Percentiles rank a stretch among this genome's conserved stretches.
Evolutionary conservation across 2,797 vertebrate genomes (phyloP).

Genomic region (Rhinichthys osculus): DNA sequence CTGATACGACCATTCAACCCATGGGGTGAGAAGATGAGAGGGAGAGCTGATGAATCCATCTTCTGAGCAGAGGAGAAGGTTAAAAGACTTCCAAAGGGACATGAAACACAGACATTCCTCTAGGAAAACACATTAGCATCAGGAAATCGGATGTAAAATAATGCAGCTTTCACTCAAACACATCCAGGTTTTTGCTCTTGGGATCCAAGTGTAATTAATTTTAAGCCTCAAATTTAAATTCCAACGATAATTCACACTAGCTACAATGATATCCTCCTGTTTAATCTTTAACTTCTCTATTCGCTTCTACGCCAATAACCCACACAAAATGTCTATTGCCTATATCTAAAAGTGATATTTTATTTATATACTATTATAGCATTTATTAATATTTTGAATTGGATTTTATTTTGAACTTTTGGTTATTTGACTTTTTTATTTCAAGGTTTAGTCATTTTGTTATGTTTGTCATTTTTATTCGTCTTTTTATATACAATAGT

Average conservation of each 20-base stretch:
- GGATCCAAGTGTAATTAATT: background rate
- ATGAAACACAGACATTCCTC: background rate
- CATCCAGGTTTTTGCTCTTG: background rate
- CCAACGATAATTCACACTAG: background rate
- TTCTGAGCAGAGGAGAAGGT: background rate
- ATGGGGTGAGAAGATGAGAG: slow-evolving; percentile 24
- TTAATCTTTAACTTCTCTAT: background rate
- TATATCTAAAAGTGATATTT: background rate
- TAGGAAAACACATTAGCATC: background rate
- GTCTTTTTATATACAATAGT: too few relatives aligned
- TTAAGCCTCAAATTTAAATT: background rate
- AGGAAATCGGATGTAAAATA: background rate
- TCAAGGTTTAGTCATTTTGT: background rate
- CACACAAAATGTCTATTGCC: accelerated
- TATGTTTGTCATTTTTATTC: too few relatives aligned
- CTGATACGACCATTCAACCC: background rate
- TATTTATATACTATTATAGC: background rate
- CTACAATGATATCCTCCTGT: background rate
- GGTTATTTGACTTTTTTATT: background rate
- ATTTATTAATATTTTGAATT: background rate
- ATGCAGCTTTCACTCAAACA: background rate
- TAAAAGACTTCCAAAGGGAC: background rate
- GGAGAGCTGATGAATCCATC: slow-evolving; percentile 2
- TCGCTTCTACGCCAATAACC: background rate
- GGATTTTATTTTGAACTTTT: too few relatives aligned